A percentile compares a stretch with the other conserved stretches of the same genome.
phyloP scores from a whole-genome alignment of 2,888 invertebrate genomes.

The Drosophila mayaguana region DNA sequence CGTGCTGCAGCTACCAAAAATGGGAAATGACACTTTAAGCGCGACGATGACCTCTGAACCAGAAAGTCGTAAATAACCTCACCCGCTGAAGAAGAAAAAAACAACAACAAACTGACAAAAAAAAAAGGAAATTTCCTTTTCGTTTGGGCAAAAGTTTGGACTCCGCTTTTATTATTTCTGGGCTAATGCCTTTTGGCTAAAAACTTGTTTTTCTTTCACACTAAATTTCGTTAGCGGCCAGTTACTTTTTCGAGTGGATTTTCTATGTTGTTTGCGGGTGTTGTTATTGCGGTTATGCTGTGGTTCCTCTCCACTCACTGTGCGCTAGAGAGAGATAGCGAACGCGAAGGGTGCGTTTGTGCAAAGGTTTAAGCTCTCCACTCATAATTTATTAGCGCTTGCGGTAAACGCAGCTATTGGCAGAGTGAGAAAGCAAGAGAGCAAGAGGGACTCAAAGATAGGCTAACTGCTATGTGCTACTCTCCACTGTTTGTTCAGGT shows the following conservation, averaged over 20 bases:
- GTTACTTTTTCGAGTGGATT: slow-evolving; percentile 67
- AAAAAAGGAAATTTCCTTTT: slow-evolving; percentile 63
- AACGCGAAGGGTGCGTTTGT: slow-evolving; percentile 9
- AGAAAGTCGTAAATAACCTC: slow-evolving; percentile 83
- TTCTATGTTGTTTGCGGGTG: slow-evolving; percentile 74
- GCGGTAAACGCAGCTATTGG: slow-evolving; percentile 46
- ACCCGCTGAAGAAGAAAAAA: slow-evolving; percentile 1
- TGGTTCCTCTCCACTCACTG: slow-evolving; percentile 23
- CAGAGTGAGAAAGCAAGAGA: not conserved
- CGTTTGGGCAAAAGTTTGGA: slow-evolving; percentile 42
- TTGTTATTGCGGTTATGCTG: slow-evolving; percentile 65
- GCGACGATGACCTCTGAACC: slow-evolving; percentile 82
- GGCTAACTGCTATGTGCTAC: slow-evolving; percentile 15
- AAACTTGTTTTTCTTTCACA: slow-evolving; percentile 74
- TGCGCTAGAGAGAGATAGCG: slow-evolving; percentile 9
- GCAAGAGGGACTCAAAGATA: not conserved
- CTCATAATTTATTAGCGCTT: slow-evolving; percentile 77
- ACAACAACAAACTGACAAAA: not conserved
- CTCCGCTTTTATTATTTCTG: slow-evolving; percentile 56
- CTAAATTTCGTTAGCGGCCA: slow-evolving; percentile 78
- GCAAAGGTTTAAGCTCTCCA: slow-evolving; percentile 68
- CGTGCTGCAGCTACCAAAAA: slow-evolving; percentile 43
- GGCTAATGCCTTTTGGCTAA: slow-evolving; percentile 70
- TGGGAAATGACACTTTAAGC: slow-evolving; percentile 81
- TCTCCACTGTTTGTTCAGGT: slow-evolving; percentile 52